These are phyloP conservation scores for Macropodus opercularis DNA, from an alignment of 2,797 vertebrate genomes.

Conservation along the genomic window DNA sequence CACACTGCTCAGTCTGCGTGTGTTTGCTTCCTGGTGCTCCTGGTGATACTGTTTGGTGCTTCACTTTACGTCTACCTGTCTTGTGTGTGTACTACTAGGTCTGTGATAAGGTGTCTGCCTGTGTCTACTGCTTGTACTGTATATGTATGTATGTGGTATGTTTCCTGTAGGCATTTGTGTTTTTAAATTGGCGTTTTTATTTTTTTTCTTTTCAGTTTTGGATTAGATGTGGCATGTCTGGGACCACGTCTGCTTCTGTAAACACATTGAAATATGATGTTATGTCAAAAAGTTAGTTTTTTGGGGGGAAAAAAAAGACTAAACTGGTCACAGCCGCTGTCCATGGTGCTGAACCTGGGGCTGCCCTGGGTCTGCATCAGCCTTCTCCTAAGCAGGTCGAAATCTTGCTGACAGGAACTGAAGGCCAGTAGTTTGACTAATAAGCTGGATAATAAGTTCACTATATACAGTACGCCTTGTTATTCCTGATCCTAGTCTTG, in stretches of 20 bases:
- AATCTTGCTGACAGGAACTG: too few relatives aligned
- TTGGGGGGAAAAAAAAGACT: not conserved
- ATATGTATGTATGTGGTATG: too few relatives aligned
- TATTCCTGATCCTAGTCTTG: too few relatives aligned
- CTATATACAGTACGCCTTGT: too few relatives aligned
- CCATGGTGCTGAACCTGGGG: too few relatives aligned
- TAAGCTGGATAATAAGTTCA: not conserved
- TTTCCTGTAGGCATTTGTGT: not conserved
- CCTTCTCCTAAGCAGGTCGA: not conserved
- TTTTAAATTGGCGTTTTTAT: not conserved
- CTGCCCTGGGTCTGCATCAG: not conserved
- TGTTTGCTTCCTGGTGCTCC: too few relatives aligned
- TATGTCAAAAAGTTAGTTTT: not conserved
- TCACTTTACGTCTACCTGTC: not conserved
- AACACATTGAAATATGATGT: conserved; percentile 11
- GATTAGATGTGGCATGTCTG: not conserved
- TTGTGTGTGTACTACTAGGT: not conserved
- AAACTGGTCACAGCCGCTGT: not conserved
- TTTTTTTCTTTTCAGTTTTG: conserved; percentile 5
- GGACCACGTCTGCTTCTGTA: conserved; percentile 1
- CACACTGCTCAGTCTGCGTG: not conserved
- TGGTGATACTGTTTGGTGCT: not conserved
- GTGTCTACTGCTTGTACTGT: not conserved
- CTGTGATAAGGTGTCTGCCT: not conserved
- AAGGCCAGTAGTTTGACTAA: not conserved